Conservation (phyloP, 2,113 vertebrate species). For the Oncorhynchus clarkii region DNA sequence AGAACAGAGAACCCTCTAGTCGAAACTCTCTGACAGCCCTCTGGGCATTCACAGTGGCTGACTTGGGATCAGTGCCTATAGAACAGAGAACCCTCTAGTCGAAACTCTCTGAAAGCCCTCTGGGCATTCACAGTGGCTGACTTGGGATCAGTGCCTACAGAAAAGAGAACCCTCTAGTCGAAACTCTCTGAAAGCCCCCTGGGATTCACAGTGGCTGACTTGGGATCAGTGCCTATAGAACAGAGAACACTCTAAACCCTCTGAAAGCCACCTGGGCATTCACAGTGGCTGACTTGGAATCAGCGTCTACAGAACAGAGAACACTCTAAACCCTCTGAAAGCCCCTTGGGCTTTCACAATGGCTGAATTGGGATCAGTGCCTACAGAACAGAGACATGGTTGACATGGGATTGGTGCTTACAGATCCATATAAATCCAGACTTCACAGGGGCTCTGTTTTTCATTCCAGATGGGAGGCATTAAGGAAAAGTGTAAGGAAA, state of each 20-base stretch:
- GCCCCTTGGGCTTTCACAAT: slow-evolving; percentile 35
- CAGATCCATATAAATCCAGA: slow-evolving; percentile 26
- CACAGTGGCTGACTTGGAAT: too few relatives aligned
- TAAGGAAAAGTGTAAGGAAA: slow-evolving; percentile 39
- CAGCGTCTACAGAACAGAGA: too few relatives aligned
- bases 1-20: neutral
- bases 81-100: too few relatives aligned
- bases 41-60: too few relatives aligned
- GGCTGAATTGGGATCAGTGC: neutral
- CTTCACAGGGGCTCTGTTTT: slow-evolving; percentile 45
- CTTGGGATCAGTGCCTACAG: too few relatives aligned
- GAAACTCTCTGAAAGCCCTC: slow-evolving; percentile 7
- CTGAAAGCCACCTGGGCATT: slow-evolving; percentile 11
- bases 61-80: too few relatives aligned
- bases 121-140: neutral
- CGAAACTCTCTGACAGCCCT: neutral
- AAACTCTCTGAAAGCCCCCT: too few relatives aligned
- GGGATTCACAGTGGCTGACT: too few relatives aligned
- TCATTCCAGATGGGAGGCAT: slow-evolving; percentile 62
- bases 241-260: slow-evolving; percentile 12
- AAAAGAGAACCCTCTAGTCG: slow-evolving; percentile 5
- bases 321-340: slow-evolving; percentile 24
- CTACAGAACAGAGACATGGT: slow-evolving; percentile 12
- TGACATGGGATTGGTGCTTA: slow-evolving; percentile 43
- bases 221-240: neutral